Conservation (phyloP, 2,888 invertebrate genomes). For the Dryobotodes eremita region DNA sequence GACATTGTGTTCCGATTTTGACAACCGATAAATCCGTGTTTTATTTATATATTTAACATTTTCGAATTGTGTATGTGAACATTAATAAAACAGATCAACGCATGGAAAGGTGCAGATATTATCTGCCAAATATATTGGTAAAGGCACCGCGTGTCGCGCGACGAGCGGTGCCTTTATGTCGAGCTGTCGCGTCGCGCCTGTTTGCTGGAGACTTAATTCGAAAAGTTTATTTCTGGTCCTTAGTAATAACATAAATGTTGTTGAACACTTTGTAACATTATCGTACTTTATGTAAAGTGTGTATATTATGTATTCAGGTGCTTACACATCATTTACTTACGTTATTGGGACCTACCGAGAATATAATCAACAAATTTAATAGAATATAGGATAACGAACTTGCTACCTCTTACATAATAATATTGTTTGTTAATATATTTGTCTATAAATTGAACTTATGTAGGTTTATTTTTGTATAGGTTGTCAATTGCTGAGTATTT, state of each 20-base stretch:
- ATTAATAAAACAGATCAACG: background rate
- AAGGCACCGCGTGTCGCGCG: no score
- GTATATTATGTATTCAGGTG: constrained; percentile 21
- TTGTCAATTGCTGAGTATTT: background rate
- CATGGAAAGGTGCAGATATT: background rate
- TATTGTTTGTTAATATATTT: constrained; percentile 4
- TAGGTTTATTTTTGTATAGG: background rate
- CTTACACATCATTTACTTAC: constrained; percentile 33
- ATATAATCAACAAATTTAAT: constrained; percentile 18
- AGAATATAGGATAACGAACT: constrained; percentile 29
- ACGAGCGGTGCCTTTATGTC: no score
- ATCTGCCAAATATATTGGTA: background rate
- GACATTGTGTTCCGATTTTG: background rate
- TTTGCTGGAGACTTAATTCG: no score
- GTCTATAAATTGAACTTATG: background rate
- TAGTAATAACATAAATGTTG: background rate
- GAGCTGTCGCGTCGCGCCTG: no score
- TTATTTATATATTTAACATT: background rate
- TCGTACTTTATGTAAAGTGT: constrained; percentile 9
- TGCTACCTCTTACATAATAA: background rate
- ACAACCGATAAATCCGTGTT: background rate
- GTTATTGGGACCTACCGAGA: constrained; percentile 9
- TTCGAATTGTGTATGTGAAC: background rate
- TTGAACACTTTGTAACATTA: background rate
- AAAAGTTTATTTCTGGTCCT: background rate